A percentile compares a stretch with the other conserved stretches of the same genome.
phyloP scores from a whole-genome alignment of 2,888 invertebrate species.

The Clanis bilineata region DNA sequence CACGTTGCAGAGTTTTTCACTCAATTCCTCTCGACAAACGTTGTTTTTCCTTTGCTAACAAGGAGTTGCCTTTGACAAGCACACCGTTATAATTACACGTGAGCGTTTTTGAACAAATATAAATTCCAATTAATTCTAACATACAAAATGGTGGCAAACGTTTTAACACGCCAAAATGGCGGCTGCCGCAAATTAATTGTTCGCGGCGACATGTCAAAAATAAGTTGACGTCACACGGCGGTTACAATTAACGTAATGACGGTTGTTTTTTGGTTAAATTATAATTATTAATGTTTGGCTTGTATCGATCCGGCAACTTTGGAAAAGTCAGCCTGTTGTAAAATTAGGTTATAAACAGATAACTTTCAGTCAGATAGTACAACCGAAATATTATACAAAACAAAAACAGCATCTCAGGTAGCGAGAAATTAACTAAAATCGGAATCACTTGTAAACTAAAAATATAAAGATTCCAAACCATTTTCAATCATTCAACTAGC shows the following conservation, averaged over 20 bases:
- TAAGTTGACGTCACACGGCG: slow-evolving; percentile 61
- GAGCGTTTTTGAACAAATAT: slow-evolving; percentile 59
- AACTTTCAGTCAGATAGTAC: too few relatives aligned
- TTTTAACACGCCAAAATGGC: slow-evolving; percentile 52
- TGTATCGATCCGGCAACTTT: slow-evolving; percentile 1
- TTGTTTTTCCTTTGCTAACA: slow-evolving; percentile 25
- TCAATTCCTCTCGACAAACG: slow-evolving; percentile 3
- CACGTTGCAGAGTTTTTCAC: background rate
- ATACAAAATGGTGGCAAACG: slow-evolving; percentile 58
- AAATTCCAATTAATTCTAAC: slow-evolving; percentile 70
- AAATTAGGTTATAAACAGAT: too few relatives aligned
- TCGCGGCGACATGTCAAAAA: slow-evolving; percentile 63
- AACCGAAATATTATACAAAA: too few relatives aligned
- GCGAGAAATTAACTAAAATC: too few relatives aligned
- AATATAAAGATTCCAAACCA: background rate
- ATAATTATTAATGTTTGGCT: slow-evolving; percentile 43
- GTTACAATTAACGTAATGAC: slow-evolving; percentile 64
- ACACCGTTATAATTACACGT: slow-evolving; percentile 67
- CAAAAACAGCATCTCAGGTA: too few relatives aligned
- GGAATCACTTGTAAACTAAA: background rate
- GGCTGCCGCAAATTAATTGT: slow-evolving; percentile 64
- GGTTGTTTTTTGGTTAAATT: slow-evolving; percentile 46
- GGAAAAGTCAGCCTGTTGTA: background rate
- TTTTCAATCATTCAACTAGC: background rate
- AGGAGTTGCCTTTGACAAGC: slow-evolving; percentile 48